Evolutionary conservation across 2,888 invertebrate genomes (phyloP).

Genomic region (Pollenia angustigena): DNA sequence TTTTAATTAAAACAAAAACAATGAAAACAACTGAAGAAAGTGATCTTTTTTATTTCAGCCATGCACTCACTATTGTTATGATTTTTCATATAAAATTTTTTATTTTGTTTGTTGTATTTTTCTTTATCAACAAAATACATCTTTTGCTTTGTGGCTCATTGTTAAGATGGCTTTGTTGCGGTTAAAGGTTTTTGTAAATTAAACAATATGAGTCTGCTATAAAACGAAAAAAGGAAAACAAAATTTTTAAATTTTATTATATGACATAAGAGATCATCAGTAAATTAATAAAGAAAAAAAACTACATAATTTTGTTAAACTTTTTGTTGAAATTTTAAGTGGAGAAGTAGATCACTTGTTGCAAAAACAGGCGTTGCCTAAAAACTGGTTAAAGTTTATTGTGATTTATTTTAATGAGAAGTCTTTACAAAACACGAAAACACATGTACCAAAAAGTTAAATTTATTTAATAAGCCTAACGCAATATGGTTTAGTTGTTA

Average conservation of each 20-base stretch:
- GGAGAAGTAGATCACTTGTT: constrained; percentile 8
- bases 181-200: constrained; percentile 33
- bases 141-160: constrained; percentile 17
- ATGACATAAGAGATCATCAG: constrained; percentile 33
- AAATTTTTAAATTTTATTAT: background rate
- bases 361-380: background rate
- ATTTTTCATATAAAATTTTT: background rate
- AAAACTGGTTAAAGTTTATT: constrained; percentile 13
- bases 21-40: constrained; percentile 23
- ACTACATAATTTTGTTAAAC: background rate
- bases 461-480: too few relatives aligned
- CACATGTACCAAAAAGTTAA: too few relatives aligned
- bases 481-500: too few relatives aligned
- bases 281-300: background rate
- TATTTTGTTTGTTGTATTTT: background rate
- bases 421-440: background rate
- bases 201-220: background rate
- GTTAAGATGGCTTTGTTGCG: constrained; percentile 6
- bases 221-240: constrained; percentile 26
- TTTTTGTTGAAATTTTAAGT: background rate
- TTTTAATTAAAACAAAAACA: background rate
- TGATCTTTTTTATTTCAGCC: constrained; percentile 18
- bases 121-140: constrained; percentile 24
- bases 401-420: constrained; percentile 8
- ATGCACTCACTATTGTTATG: constrained; percentile 25